Conservation (phyloP, 2,888 invertebrate species). For the Alviniconcha strummeri region DNA sequence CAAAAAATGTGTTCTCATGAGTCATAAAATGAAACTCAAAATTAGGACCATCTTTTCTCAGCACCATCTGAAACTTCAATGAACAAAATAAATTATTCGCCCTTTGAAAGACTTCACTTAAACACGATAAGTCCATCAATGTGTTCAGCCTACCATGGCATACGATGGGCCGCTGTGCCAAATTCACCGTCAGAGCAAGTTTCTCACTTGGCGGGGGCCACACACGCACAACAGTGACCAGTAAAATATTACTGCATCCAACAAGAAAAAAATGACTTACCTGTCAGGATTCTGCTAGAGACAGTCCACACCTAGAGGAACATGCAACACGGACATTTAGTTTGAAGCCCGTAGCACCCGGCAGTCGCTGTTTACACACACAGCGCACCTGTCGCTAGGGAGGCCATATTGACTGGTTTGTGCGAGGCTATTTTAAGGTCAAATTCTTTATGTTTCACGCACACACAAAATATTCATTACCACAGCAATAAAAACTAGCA, state of each 20-base stretch:
- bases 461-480: no score
- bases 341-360: not conserved
- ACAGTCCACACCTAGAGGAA: not conserved
- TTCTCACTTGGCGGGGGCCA: not conserved
- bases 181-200: not conserved
- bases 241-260: not conserved
- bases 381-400: constrained; percentile 59
- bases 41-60: no score
- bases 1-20: no score
- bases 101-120: no score
- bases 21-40: no score
- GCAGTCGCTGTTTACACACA: constrained; percentile 47
- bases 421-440: not conserved
- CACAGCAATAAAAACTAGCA: no score
- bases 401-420: constrained; percentile 48
- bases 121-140: no score
- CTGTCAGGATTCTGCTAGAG: not conserved
- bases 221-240: not conserved
- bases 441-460: no score
- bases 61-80: no score
- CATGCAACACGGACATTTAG: not conserved
- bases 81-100: no score
- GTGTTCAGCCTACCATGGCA: no score
- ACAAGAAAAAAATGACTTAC: not conserved
- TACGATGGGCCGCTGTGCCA: not conserved